Percentiles rank a stretch among this genome's conserved stretches.
These are phyloP conservation scores for Aurelia coerulea DNA, from an alignment of 30 jellyfish, hydroid and myxozoan genomes.

Conservation along the genomic window DNA sequence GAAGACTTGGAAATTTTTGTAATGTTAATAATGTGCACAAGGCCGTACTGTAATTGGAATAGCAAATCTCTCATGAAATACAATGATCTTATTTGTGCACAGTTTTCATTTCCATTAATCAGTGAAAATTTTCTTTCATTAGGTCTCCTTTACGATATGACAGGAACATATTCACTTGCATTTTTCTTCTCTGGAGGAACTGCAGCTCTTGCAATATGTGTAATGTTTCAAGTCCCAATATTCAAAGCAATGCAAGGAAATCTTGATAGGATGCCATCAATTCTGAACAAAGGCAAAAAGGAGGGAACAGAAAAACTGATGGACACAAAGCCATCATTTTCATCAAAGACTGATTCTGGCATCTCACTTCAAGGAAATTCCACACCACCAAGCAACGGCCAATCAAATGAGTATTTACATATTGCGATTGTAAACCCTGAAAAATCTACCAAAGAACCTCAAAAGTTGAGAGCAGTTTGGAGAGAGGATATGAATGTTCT, in stretches of 20 bases:
- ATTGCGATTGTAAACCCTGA: slow-evolving; percentile 10
- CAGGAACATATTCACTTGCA: slow-evolving; percentile 90
- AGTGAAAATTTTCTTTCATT: neutral
- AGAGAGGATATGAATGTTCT: slow-evolving; percentile 32
- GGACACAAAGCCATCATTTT: slow-evolving; percentile 21
- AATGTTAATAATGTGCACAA: no score
- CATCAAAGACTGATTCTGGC: slow-evolving; percentile 62
- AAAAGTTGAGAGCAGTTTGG: slow-evolving; percentile 42
- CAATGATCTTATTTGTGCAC: no score
- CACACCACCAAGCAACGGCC: slow-evolving; percentile 41
- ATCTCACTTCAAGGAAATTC: slow-evolving; percentile 38
- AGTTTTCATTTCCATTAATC: no score
- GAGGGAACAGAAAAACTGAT: slow-evolving; percentile 32
- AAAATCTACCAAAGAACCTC: neutral
- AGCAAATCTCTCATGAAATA: no score
- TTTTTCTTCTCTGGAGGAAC: slow-evolving; percentile 92
- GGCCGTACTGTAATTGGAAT: no score
- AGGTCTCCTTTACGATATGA: slow-evolving; percentile 79
- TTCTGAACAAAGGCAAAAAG: slow-evolving; percentile 7
- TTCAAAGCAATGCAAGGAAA: slow-evolving; percentile 48
- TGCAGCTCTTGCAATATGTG: slow-evolving; percentile 85
- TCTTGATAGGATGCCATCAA: slow-evolving; percentile 5
- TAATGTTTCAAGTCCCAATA: slow-evolving; percentile 78
- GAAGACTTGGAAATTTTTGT: no score
- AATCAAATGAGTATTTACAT: slow-evolving; percentile 45